A percentile compares a stretch with the other conserved stretches of the same genome.
These are phyloP conservation scores for Drosophila nasuta DNA, from an alignment of 1,140 invertebrate species.

Conservation along the genomic window DNA sequence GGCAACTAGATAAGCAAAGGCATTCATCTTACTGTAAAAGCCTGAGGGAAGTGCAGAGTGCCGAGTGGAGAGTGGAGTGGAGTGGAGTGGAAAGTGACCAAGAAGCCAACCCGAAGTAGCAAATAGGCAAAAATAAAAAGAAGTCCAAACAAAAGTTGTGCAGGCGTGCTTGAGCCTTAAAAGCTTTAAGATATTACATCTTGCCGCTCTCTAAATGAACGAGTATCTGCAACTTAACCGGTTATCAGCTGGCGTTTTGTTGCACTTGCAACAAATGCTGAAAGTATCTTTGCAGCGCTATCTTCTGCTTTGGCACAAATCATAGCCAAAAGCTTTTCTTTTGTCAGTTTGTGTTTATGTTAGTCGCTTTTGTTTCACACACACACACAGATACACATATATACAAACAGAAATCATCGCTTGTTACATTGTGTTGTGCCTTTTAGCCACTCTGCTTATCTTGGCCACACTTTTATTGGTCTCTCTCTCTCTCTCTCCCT, in stretches of 20 bases:
- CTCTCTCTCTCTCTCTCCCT: constrained; percentile 22
- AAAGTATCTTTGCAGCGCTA: constrained; percentile 34
- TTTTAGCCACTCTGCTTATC: constrained; percentile 72
- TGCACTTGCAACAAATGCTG: constrained; percentile 27
- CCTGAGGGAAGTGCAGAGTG: background rate
- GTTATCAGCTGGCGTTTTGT: constrained; percentile 12
- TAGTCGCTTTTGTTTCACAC: constrained; percentile 41
- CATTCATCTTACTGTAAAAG: constrained; percentile 72
- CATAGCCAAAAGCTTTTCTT: constrained; percentile 32
- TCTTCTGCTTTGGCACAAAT: constrained; percentile 45
- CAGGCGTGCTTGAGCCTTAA: constrained; percentile 41
- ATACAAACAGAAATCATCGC: constrained; percentile 14
- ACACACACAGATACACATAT: no score
- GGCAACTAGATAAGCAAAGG: constrained; percentile 74
- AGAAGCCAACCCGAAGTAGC: background rate
- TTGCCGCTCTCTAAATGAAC: background rate
- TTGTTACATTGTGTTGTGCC: constrained; percentile 13
- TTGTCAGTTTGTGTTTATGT: constrained; percentile 6
- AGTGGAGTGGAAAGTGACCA: background rate
- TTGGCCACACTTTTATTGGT: constrained; percentile 77
- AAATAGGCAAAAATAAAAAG: constrained; percentile 26
- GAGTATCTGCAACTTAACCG: constrained; percentile 25
- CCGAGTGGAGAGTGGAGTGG: background rate
- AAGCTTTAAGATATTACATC: constrained; percentile 50
- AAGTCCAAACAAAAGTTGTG: constrained; percentile 61